Evolutionary conservation across 30 jellyfish, hydroid and myxozoan species (phyloP), one percentile per base, ranked within the genome.

Genomic region (Pelagia noctiluca): DNA sequence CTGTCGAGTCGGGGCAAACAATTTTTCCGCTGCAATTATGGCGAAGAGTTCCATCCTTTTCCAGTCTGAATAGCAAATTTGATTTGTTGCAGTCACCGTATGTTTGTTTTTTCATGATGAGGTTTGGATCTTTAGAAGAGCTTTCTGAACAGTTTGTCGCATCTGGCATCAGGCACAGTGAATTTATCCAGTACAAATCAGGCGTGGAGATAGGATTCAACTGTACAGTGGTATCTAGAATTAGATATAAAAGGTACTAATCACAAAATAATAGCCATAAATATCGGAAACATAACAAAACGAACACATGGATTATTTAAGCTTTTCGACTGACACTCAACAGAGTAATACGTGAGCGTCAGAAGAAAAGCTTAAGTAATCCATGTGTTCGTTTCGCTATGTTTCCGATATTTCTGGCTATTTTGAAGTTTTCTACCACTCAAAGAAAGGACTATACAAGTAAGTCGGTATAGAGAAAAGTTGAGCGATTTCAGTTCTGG

Each of bases 1-100:
- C 80, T 24, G 38, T 18, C 19, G 91, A 80, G 42, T 38, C 84
- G 3, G 92, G 87, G 50, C 99, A 94, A 24, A 94, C 97, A 57
- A 89, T 73, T 61, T 86, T 88, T 24, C 95, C 92, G 71, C 97
- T 88, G 85, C 99, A 94, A 19, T 89, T 64, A 63, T 94, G 99
- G 30, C 79, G 42, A 21, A 94, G 52, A 29, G 91, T 35, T 25
- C 99, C 99, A 32, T 73, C 96, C 26, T 74, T 60, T 35, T 94
- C 86, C 80, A 94, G 80, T 2, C 62, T 61, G 66, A 94, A 88
- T 35, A 60, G 42, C 8, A 89, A 23, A 48, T 84, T 88, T 11
- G 87, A 74, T 19, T 50, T 34, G 38, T 88, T 78, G 94, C 99
- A 94, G 13, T 94, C 77, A 7, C 87, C 85, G 22, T 84, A 31